Conservation (phyloP, 2,797 vertebrate species). For the Hydrophis major region DNA sequence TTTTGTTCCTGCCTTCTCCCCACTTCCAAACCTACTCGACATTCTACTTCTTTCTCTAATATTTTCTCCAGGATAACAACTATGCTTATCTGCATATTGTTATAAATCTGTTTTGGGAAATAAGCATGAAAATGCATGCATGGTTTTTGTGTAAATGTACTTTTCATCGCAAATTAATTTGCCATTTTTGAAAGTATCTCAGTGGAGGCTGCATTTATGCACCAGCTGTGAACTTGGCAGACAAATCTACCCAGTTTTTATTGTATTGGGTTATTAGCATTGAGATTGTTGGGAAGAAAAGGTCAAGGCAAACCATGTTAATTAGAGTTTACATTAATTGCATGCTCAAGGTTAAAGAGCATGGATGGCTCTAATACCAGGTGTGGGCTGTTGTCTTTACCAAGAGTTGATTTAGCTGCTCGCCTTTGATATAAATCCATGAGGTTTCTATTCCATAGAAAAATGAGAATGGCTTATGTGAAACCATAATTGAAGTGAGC, state of each 20-base stretch:
- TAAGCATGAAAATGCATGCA: not conserved
- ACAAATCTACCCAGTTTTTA: conserved; percentile 24
- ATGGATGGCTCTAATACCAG: not conserved
- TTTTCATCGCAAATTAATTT: not conserved
- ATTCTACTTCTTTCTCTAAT: not conserved
- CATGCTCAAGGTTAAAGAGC: not conserved
- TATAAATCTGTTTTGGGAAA: not conserved
- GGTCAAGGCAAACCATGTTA: conserved; percentile 40
- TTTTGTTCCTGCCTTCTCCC: not conserved
- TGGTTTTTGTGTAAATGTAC: not conserved
- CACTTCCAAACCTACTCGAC: not conserved
- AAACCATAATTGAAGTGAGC: not conserved
- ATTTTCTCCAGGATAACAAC: not conserved
- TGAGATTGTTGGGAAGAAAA: conserved; percentile 39
- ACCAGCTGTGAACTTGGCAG: conserved; percentile 25
- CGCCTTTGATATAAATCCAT: not conserved
- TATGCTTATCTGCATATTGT: not conserved
- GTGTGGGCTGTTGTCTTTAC: not conserved
- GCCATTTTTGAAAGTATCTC: conserved; percentile 48
- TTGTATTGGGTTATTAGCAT: not conserved
- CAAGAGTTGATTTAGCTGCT: not conserved
- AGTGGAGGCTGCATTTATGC: conserved; percentile 30
- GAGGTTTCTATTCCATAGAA: not conserved
- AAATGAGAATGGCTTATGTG: not conserved
- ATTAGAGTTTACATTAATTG: conserved; percentile 34